Evolutionary conservation across 2,797 vertebrate genomes (phyloP), one percentile per base, ranked within the genome.

Genomic region (Paguma larvata): DNA sequence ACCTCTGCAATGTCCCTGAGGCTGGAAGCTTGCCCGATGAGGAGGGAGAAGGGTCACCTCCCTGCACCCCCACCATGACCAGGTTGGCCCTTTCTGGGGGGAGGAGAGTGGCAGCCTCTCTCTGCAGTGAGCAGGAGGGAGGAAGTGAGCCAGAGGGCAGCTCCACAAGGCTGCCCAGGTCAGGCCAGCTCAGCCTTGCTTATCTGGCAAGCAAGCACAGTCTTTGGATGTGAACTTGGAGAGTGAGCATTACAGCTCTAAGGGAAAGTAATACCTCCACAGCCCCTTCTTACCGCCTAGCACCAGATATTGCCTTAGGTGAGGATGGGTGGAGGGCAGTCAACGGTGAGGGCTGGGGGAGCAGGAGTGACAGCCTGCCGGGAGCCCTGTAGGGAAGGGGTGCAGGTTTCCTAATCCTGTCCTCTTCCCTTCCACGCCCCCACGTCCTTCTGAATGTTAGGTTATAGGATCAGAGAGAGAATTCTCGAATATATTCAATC

Each of bases 191-290:
- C 67, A 38, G 63, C 48, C 23, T 63, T 38, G 53, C n/a, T 51
- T 38, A 90, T 41, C 34, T 14, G 9, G 25, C 32, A 51, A 41
- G 11, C 44, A 23, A 46, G 12, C 0, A 4, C 16, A 53, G 34
- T 23, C 63, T 73, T 59, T 34, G 48, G 23, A 67, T 4, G 38
- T 6, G 51, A 30, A 4, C 21, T 6, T 30, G 53, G 11, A 14
- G 25, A 14, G 3, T 0, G 2, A 77, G 72, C 44, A 34, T 32
- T 21, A 27, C 10, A 53, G 91, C 34, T 83, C 67, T 53, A 19
- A 70, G 30, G 34, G 11, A 72, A 27, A 51, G 63, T 1, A 19
- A 18, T 14, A 1, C 25, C 11, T 44, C 41, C 0, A 0, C 11
- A 53, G 88, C 15, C 14, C 12, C 46, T 38, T 46, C n/a, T n/a